These are phyloP conservation scores for Palythoa grandiflora DNA, from an alignment of 92 coral and sea anemone species.

Conservation along the genomic window DNA sequence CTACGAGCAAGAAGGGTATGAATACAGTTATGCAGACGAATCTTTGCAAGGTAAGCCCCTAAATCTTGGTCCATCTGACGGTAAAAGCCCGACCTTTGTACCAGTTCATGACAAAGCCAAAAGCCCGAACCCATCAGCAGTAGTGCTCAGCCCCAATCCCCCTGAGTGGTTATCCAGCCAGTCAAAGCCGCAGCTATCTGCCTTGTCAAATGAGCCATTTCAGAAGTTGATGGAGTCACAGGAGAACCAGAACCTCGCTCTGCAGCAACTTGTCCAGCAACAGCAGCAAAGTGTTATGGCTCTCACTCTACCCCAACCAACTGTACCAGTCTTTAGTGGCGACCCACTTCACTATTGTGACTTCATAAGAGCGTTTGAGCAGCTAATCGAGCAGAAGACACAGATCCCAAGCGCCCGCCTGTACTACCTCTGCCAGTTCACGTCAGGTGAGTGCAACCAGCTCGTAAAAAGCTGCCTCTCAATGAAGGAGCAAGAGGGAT, in stretches of 20 bases:
- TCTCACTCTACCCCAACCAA: conserved; percentile 61
- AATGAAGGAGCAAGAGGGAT: conserved; percentile 26
- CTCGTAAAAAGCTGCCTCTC: conserved; percentile 42
- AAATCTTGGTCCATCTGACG: not conserved
- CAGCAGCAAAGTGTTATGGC: conserved; percentile 64
- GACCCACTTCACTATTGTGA: conserved; percentile 56
- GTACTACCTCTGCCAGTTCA: conserved; percentile 45
- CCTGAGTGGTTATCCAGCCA: conserved; percentile 5
- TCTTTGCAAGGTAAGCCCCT: not conserved
- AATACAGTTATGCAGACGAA: not conserved
- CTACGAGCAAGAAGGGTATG: not conserved
- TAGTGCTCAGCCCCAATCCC: conserved; percentile 1
- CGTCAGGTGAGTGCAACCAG: conserved; percentile 44
- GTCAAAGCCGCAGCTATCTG: conserved; percentile 14
- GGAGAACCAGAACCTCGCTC: conserved; percentile 21
- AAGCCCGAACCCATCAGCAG: not conserved
- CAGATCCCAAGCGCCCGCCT: conserved; percentile 52
- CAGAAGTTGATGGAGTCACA: conserved; percentile 48
- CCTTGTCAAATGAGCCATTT: not conserved
- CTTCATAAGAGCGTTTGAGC: conserved; percentile 53
- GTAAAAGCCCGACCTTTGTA: too few species aligned
- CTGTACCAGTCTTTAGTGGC: conserved; percentile 43
- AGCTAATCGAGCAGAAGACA: conserved; percentile 50
- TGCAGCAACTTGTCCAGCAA: conserved; percentile 49
- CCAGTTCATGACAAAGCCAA: not conserved